Conservation (phyloP, 1,140 invertebrate species). For the Temnothorax longispinosus region DNA sequence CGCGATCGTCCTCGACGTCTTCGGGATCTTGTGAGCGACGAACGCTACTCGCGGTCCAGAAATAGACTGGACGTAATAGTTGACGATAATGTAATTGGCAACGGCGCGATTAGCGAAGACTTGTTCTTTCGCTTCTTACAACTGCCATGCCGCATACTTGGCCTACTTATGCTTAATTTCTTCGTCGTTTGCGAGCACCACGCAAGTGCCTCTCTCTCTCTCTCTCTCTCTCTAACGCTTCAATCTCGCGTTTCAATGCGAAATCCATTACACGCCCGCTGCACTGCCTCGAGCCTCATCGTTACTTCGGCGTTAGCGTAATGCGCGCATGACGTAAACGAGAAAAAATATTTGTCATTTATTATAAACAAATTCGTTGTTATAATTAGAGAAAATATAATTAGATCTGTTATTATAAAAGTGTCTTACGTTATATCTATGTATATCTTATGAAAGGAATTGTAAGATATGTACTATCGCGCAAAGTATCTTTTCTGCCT, state of each 20-base stretch:
- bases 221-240: background rate
- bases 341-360: background rate
- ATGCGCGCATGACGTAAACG: too few relatives aligned
- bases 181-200: conserved; percentile 58
- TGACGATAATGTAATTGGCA: conserved; percentile 58
- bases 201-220: conserved; percentile 20
- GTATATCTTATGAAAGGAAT: background rate
- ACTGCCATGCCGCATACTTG: conserved; percentile 59
- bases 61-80: conserved; percentile 41
- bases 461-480: background rate
- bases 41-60: background rate
- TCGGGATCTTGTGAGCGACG: background rate
- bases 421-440: background rate
- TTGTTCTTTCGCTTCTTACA: conserved; percentile 66
- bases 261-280: conserved; percentile 38
- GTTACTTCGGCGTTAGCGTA: background rate
- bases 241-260: conserved; percentile 52
- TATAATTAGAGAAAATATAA: background rate
- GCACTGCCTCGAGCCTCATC: background rate
- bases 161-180: conserved; percentile 72
- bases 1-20: background rate
- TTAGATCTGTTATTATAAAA: background rate
- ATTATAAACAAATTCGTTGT: background rate
- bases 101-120: conserved; percentile 60
- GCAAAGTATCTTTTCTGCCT: background rate